Conservation (phyloP, 2,888 invertebrate species). For the Sarcophaga carnaria region DNA sequence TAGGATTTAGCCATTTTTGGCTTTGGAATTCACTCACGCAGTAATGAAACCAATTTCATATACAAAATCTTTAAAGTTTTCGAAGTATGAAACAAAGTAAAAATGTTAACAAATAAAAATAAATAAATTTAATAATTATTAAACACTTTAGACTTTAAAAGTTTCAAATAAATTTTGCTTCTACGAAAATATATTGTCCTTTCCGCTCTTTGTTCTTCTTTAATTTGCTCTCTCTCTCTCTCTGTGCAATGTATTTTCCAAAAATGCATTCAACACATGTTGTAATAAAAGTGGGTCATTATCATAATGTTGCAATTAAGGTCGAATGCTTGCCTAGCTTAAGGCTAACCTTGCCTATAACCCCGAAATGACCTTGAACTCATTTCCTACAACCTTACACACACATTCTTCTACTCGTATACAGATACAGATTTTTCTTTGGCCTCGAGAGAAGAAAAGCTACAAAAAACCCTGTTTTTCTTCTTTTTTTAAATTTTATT, state of each 20-base stretch:
- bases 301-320: constrained; percentile 24
- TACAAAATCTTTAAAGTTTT: too few species aligned
- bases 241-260: not conserved
- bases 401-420: not conserved
- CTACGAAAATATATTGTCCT: too few species aligned
- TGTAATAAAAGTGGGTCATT: constrained; percentile 50
- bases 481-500: not conserved
- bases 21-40: too few species aligned
- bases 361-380: constrained; percentile 63
- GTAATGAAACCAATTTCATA: too few species aligned
- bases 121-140: too few species aligned
- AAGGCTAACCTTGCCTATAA: constrained; percentile 44
- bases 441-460: not conserved
- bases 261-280: not conserved
- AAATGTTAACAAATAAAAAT: too few species aligned
- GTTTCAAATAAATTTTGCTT: too few species aligned
- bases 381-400: constrained; percentile 24
- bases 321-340: not conserved
- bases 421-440: not conserved
- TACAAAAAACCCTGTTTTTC: not conserved
- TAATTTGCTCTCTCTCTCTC: too few species aligned
- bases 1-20: too few species aligned
- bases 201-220: too few species aligned
- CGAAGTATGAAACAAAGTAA: too few species aligned
- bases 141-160: too few species aligned